Evolutionary conservation across 2,797 vertebrate species (phyloP), one percentile per base, ranked within the genome.

Genomic region (Avahi laniger): DNA sequence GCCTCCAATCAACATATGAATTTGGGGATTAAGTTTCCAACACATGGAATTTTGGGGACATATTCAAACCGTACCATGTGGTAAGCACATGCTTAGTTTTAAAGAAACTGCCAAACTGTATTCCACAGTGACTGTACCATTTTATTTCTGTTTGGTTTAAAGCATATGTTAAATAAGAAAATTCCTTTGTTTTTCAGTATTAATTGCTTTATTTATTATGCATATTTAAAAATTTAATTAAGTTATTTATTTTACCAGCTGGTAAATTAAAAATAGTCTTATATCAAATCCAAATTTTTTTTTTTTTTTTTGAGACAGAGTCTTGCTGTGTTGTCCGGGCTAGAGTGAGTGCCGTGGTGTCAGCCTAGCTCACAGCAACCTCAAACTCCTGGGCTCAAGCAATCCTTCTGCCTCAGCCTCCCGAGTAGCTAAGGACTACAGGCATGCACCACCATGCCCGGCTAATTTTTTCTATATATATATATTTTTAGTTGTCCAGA

Each of bases 141-240:
- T 90, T 93, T 61, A 69, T 73, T 69, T 13, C 33, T 46, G 76
- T 59, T 46, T 67, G 59, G 82, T 26, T 73, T 81, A 76, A 93
- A 70, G 52, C 10, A 11, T 54, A 50, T 5, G 4, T 78, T 91
- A 83, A 95, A 33, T 63, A 78, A 57, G 28, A 93, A 76, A 83
- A 93, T 22, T 35, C 17, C 28, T 82, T 86, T 78, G 43, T 83
- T 70, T 50, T 50, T 54, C 24, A 78, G 17, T 48, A 78, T 87
- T 91, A 95, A 78, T 69, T 69, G 20, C 41, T 82, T 61, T 80
- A 72, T 41, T 52, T 93, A 91, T 63, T 63, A 35, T 72, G 11
- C n/a, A 48, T 72, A 41, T 63, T 73, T 35, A 28, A 63, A 28
- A 76, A 24, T 75, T 76, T 52, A 69, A 88, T 65, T 54, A 54